Evolutionary conservation across 2,113 vertebrate species (phyloP).

Genomic region (Melierax canorus): DNA sequence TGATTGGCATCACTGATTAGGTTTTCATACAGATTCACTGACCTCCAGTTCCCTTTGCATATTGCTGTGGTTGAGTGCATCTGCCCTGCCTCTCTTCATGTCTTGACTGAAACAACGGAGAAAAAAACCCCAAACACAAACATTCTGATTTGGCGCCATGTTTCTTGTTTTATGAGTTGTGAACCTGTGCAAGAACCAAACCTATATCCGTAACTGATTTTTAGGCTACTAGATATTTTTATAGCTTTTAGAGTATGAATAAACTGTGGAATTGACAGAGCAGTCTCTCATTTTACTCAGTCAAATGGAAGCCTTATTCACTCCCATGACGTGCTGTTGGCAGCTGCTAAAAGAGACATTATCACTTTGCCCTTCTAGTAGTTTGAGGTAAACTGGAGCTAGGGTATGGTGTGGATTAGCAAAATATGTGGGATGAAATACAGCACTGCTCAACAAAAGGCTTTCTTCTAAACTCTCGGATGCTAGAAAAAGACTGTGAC

Average conservation of each 20-base stretch:
- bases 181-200: neutral
- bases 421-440: conserved; percentile 26
- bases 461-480: neutral
- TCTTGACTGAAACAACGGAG: neutral
- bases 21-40: neutral
- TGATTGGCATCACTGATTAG: neutral
- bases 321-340: neutral
- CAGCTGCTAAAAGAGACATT: conserved; percentile 34
- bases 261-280: neutral
- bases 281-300: neutral
- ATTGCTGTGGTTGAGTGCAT: neutral
- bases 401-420: neutral
- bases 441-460: neutral
- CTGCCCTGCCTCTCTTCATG: neutral
- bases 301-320: neutral
- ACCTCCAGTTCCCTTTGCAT: neutral
- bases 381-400: neutral
- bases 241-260: neutral
- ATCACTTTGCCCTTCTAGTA: conserved; percentile 12
- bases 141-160: neutral
- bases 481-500: conserved; percentile 16
- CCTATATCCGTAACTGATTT: neutral
- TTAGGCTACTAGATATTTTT: neutral
- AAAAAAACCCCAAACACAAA: neutral
- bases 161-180: neutral